Base-by-base conservation (phyloP, 2,888 invertebrate species). In the Girardia tigrina region DNA sequence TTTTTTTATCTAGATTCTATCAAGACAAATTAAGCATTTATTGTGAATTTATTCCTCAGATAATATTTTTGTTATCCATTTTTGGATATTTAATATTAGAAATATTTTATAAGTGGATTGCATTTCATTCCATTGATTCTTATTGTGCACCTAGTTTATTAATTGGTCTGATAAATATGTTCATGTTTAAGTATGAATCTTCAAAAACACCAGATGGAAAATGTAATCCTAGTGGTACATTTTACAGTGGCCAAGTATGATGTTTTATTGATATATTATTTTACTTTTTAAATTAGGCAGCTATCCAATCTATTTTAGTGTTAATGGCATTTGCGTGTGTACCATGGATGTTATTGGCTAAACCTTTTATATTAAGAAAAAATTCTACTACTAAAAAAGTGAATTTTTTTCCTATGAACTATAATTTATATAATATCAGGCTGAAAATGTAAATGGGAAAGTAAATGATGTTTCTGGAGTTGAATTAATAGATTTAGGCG, bases 21-120 rank as follows among this genome's bases (percentile, higher is more conserved):
- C 79, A 80, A 70, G 80, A 80, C 71, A 80, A 80, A 0, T 85
- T 92, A 79, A 90, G 90, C 83, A 89, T 98, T 79, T 87, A 91
- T 82, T 91, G 90, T 84, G 92, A 94, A 87, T 99, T 98, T 86
- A 88, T 98, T 79, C 98, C 98, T 0, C 95, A 97, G 86, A 87
- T 97, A 79, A 86, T 94, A 79, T 99, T 98, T 87, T 86, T 98
- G 79, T 81, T 88, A 72, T 89, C 90, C 82, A 88, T 98, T 79
- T 98, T 98, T 88, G 90, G 94, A 83, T 98, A 98, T 87, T 90
- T 98, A 89, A 91, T 91, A 78, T 85, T 94, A 78, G 87, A 97
- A 77, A 93, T 99, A 89, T 91, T 99, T 85, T 89, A 91, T 83
- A 98, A 99, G 86, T 99, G 98, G 98, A 88, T 91, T 71, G 84